Evolutionary conservation across 1,140 invertebrate genomes (phyloP), one percentile per base, ranked within the genome.

Genomic region (Papilio dardanus): DNA sequence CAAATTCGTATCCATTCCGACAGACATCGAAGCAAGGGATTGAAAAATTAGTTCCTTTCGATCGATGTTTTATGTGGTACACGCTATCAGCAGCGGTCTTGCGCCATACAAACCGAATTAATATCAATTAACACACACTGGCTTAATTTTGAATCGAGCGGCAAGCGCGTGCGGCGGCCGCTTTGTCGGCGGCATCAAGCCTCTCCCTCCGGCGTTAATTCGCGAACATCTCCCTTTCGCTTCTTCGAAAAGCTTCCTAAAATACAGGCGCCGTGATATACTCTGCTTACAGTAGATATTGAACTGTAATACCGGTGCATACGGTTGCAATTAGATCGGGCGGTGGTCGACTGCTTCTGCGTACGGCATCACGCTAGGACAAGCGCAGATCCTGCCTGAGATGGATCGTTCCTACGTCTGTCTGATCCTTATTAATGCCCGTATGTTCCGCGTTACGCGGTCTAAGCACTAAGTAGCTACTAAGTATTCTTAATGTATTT

Each of bases 51-150:
- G 31, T 75, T 33, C 68, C 67, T 74, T 66, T 54, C 50, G 7
- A 42, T 6, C 8, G 12, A 33, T 67, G 19, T 30, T 30, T 5
- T 24, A 50, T 16, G 35, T 33, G 30, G 6, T 12, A 74, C 75
- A 76, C 84, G 83, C 84, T 73, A 74, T 65, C 74, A 71, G 71
- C 78, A 75, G 21, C 35, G 71, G 33, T 71, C 87, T 91, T 89
- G 76, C 77, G 81, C 88, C 89, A 89, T 79, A 85, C 85, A 82
- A 79, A 82, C 80, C 81, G 83, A 89, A 91, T 93, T 93, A 92
- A 90, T 91, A 90, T 88, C 90, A 93, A 93, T 93, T 93, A 93
- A 88, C 89, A 91, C 91, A 92, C 88, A 86, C 91, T 85, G 87
- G 83, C 87, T 91, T 93, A 92, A 92, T 92, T 92, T 88, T 90